Evolutionary conservation across 1,140 invertebrate genomes (phyloP).

Genomic region (Panagrolaimus sp.): DNA sequence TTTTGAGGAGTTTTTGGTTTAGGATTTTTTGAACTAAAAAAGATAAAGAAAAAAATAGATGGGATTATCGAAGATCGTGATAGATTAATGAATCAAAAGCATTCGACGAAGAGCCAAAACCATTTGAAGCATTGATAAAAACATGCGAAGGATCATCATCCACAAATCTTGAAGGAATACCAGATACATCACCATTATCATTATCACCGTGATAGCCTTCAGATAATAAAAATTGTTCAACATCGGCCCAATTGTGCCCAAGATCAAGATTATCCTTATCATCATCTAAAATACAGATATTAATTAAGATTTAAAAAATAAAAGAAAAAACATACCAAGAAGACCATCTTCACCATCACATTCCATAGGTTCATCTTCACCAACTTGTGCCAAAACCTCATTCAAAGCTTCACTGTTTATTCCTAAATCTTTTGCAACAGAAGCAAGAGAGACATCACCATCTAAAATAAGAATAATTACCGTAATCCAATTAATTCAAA

Average conservation of each 20-base stretch:
- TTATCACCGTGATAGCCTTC: background rate
- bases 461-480: too few relatives aligned
- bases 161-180: constrained; percentile 2
- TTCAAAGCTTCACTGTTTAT: background rate
- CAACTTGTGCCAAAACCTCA: background rate
- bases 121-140: background rate
- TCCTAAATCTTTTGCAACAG: background rate
- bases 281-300: background rate
- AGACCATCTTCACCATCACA: background rate
- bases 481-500: too few relatives aligned
- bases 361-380: background rate
- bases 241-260: too few relatives aligned
- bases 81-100: background rate
- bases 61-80: background rate
- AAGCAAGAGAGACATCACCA: background rate
- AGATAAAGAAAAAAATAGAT: background rate
- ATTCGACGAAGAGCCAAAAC: background rate
- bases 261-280: background rate
- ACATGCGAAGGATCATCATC: background rate
- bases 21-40: background rate
- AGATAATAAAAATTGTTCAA: background rate
- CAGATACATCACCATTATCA: background rate
- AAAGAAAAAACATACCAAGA: background rate
- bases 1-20: background rate
- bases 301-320: background rate